phyloP scores from a whole-genome alignment of 1,140 invertebrate species.

The Watersipora subatra region DNA sequence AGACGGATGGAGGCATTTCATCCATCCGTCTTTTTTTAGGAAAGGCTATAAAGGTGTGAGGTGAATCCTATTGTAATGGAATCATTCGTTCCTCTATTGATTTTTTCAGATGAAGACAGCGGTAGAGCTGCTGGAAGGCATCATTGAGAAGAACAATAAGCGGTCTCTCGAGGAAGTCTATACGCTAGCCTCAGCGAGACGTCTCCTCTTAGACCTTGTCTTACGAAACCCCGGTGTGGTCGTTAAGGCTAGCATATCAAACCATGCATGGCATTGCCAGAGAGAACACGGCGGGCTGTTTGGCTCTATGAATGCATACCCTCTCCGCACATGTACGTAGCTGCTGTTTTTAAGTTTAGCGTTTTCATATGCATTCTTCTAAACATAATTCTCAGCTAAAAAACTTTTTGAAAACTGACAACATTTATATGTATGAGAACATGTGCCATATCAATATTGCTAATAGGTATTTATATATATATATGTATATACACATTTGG shows the following conservation, averaged over 20 bases:
- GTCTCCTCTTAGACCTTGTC: background rate
- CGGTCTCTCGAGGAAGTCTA: background rate
- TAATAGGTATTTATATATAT: background rate
- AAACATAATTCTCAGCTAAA: too few relatives aligned
- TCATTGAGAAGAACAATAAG: background rate
- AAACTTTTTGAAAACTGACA: background rate
- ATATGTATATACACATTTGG: background rate
- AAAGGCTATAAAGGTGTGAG: too few relatives aligned
- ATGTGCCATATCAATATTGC: background rate
- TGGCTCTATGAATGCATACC: background rate
- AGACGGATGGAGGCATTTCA: background rate
- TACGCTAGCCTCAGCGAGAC: too few relatives aligned
- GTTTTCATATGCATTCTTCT: too few relatives aligned
- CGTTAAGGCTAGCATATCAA: background rate
- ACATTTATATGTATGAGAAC: background rate
- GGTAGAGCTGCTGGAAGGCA: background rate
- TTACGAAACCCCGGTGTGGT: background rate
- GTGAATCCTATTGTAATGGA: too few relatives aligned
- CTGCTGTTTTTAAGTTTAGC: background rate
- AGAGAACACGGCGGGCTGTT: background rate
- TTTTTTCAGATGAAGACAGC: background rate
- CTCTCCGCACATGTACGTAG: background rate
- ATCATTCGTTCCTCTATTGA: too few relatives aligned
- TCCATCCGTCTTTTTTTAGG: background rate
- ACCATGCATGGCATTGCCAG: background rate